Percentiles rank a stretch among this genome's conserved stretches.
Evolutionary conservation across 2,888 invertebrate species (phyloP).

Genomic region (Automeris io): DNA sequence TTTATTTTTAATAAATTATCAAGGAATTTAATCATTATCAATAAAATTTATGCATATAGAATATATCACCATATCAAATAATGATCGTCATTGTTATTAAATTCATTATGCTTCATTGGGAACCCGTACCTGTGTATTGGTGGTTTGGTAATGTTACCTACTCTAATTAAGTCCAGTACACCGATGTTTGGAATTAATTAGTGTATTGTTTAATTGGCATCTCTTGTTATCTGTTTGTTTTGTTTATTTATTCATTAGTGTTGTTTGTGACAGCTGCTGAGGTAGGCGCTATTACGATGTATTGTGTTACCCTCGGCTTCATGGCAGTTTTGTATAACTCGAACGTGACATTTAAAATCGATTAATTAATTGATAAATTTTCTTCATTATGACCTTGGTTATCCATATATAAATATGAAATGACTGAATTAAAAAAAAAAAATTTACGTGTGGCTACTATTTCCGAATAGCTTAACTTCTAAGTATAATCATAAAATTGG

Average conservation of each 20-base stretch:
- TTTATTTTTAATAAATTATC: slow-evolving; percentile 10
- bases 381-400: too few relatives aligned
- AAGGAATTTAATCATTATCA: slow-evolving; percentile 14
- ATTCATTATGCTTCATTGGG: slow-evolving; percentile 37
- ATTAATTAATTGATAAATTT: too few relatives aligned
- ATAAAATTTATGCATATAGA: neutral
- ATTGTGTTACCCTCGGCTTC: slow-evolving; percentile 27
- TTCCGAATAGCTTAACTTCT: too few relatives aligned
- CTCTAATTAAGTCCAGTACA: slow-evolving; percentile 76
- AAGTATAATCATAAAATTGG: too few relatives aligned
- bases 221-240: slow-evolving; percentile 76
- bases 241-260: slow-evolving; percentile 75
- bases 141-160: slow-evolving; percentile 52
- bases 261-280: slow-evolving; percentile 65
- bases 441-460: too few relatives aligned
- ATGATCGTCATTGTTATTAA: slow-evolving; percentile 30
- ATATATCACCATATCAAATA: slow-evolving; percentile 14
- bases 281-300: slow-evolving; percentile 35
- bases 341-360: neutral
- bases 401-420: too few relatives aligned
- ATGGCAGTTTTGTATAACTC: slow-evolving; percentile 4
- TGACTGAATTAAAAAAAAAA: too few relatives aligned
- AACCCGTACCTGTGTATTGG: slow-evolving; percentile 31
- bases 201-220: slow-evolving; percentile 77
- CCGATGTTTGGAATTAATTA: slow-evolving; percentile 77